These are phyloP conservation scores for Parnassius apollo DNA, from an alignment of 2,888 invertebrate genomes.

Conservation along the genomic window DNA sequence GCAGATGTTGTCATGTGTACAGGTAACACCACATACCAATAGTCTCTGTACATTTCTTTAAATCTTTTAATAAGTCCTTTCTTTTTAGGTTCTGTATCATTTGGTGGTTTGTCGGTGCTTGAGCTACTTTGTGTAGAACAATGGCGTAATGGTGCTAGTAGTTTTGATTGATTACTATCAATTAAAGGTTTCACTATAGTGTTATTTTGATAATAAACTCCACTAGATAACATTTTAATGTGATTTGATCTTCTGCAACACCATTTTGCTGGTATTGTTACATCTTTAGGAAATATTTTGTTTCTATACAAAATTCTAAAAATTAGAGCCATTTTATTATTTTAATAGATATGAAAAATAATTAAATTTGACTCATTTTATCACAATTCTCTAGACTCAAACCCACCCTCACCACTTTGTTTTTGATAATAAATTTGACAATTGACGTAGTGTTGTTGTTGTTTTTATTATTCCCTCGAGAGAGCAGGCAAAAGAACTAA, in stretches of 20 bases:
- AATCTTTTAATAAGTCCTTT: constrained; percentile 88
- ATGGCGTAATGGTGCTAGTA: constrained; percentile 39
- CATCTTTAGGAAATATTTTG: constrained; percentile 46
- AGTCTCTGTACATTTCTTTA: constrained; percentile 95
- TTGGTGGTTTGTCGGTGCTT: constrained; percentile 33
- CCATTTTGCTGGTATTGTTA: constrained; percentile 64
- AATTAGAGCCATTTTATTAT: constrained; percentile 55
- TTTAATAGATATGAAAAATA: constrained; percentile 8
- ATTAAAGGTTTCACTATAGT: constrained; percentile 35
- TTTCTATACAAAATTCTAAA: constrained; percentile 56
- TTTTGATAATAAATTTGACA: background rate
- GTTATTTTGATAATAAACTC: constrained; percentile 47
- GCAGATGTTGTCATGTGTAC: constrained; percentile 95
- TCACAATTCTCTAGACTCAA: constrained; percentile 11
- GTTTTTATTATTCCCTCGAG: no score
- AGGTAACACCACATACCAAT: constrained; percentile 97
- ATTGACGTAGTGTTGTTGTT: no score
- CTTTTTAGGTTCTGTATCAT: constrained; percentile 46
- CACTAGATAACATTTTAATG: constrained; percentile 50
- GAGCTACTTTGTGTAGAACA: constrained; percentile 42
- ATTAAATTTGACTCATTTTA: constrained; percentile 30
- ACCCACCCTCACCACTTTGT: constrained; percentile 9
- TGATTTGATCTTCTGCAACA: constrained; percentile 45
- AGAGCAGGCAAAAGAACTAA: no score
- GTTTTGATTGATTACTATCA: constrained; percentile 38